Evolutionary conservation across 2,888 invertebrate genomes (phyloP).

Genomic region (Cheilosia variabilis): DNA sequence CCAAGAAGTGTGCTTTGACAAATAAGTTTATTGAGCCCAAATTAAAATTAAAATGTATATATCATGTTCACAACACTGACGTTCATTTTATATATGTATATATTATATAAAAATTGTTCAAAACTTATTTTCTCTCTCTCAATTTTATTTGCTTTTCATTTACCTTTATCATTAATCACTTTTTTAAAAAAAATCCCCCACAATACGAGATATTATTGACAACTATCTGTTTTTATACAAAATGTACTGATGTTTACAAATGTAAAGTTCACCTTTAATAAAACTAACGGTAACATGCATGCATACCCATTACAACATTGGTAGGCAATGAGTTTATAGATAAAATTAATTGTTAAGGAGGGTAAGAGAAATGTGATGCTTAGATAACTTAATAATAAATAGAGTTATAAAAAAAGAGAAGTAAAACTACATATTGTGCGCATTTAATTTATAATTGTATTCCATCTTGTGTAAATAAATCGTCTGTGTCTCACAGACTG

Average conservation of each 20-base stretch:
- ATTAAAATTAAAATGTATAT: constrained; percentile 41
- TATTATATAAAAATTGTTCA: constrained; percentile 14
- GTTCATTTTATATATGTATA: constrained; percentile 26
- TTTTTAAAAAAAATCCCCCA: constrained; percentile 22
- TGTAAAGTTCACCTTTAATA: background rate
- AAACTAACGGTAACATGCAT: background rate
- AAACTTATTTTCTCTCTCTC: constrained; percentile 30
- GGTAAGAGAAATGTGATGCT: constrained; percentile 23
- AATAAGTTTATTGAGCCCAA: constrained; percentile 39
- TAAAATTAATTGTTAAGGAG: constrained; percentile 7
- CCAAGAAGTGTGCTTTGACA: constrained; percentile 64
- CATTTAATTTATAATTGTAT: constrained; percentile 9
- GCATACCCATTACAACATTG: background rate
- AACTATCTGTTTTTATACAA: background rate
- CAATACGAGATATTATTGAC: constrained; percentile 23
- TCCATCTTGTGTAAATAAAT: background rate
- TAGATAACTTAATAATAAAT: constrained; percentile 17
- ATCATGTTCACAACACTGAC: constrained; percentile 71
- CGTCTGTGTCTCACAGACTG: background rate
- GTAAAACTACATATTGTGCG: constrained; percentile 39
- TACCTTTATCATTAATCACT: constrained; percentile 51
- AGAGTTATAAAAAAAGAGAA: background rate
- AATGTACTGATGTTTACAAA: background rate
- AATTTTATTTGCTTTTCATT: constrained; percentile 41
- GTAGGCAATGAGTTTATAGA: constrained; percentile 2